phyloP scores from a whole-genome alignment of 2,888 invertebrate genomes.

The Drosophila sordidapex region DNA sequence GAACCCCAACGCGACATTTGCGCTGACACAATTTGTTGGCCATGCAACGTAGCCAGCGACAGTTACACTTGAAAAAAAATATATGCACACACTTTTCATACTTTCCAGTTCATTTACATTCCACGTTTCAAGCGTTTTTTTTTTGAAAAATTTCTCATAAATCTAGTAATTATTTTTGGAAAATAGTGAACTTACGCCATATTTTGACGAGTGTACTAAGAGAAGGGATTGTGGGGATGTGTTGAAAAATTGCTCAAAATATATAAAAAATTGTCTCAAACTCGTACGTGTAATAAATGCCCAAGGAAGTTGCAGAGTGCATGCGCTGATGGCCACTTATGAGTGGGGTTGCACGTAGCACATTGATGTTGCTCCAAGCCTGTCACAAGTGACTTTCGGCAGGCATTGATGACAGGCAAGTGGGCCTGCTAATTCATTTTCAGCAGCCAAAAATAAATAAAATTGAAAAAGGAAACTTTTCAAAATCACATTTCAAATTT shows the following conservation, averaged over 20 bases:
- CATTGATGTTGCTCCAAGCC: constrained; percentile 1
- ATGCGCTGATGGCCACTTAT: constrained; percentile 45
- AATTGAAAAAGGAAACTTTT: neutral
- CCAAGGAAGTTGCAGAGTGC: constrained; percentile 18
- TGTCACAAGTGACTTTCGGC: constrained; percentile 34
- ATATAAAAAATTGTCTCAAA: constrained; percentile 3
- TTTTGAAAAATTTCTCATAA: neutral
- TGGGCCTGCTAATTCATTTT: constrained; percentile 17
- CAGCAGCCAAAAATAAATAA: neutral
- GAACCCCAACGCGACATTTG: constrained; percentile 36
- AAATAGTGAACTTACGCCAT: neutral
- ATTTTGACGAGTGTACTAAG: neutral
- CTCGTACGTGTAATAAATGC: constrained; percentile 34
- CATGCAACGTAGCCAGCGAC: neutral
- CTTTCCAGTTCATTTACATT: neutral
- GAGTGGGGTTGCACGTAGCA: constrained; percentile 3
- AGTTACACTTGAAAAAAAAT: constrained; percentile 1
- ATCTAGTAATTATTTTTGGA: neutral
- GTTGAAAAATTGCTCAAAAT: constrained; percentile 34
- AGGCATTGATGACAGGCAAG: constrained; percentile 25
- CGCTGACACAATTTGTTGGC: constrained; percentile 69
- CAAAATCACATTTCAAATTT: neutral
- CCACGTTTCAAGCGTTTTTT: neutral
- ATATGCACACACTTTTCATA: neutral
- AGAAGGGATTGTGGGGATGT: neutral